Percentiles rank a stretch among this genome's conserved stretches.
Evolutionary conservation across 2,797 vertebrate species (phyloP).

Genomic region (Gymnoscopelus braueri): DNA sequence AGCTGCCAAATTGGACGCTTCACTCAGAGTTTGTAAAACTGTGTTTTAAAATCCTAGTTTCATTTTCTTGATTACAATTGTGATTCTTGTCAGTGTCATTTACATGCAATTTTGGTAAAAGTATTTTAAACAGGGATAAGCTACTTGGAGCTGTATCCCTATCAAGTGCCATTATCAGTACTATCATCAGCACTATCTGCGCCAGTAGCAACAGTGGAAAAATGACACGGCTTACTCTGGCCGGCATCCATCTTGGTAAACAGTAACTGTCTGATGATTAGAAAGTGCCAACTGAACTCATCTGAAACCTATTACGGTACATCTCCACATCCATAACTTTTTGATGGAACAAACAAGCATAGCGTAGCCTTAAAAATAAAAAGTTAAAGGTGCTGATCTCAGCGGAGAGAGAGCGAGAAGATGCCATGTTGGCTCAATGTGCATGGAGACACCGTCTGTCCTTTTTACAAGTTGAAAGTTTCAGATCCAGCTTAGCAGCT

Average conservation of each 20-base stretch:
- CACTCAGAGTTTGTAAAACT: neutral
- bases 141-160: conserved; percentile 15
- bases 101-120: conserved; percentile 10
- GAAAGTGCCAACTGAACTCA: conserved; percentile 39
- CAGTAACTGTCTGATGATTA: conserved; percentile 20
- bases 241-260: conserved; percentile 42
- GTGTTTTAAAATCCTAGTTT: conserved; percentile 9
- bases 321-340: conserved; percentile 20
- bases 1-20: neutral
- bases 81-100: conserved; percentile 21
- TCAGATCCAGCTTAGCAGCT: conserved; percentile 40
- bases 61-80: conserved; percentile 18
- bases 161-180: conserved; percentile 11
- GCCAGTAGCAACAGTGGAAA: conserved; percentile 25
- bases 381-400: conserved; percentile 63
- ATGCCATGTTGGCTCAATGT: conserved; percentile 48
- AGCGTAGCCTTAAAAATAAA: conserved; percentile 42
- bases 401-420: conserved; percentile 30
- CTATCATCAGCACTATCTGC: conserved; percentile 17
- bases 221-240: conserved; percentile 21
- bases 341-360: conserved; percentile 38
- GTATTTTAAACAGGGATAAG: neutral
- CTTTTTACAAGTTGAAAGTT: conserved; percentile 74
- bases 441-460: conserved; percentile 54
- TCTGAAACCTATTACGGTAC: conserved; percentile 67